A percentile compares a stretch with the other conserved stretches of the same genome.
Evolutionary conservation across 2,888 invertebrate species (phyloP).

Genomic region (Neoascia interrupta): DNA sequence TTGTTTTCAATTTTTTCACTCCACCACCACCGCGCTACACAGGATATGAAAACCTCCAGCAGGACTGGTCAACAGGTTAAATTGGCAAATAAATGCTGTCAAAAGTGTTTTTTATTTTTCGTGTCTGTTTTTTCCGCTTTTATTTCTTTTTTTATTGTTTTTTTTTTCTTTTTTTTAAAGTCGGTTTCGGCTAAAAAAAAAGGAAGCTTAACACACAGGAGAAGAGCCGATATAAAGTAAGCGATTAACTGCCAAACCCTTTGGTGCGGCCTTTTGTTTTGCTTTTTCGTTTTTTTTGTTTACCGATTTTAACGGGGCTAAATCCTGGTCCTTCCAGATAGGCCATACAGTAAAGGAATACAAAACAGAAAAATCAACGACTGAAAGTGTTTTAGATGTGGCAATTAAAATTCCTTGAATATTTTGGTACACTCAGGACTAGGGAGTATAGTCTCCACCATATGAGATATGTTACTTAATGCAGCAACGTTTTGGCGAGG

Average conservation of each 20-base stretch:
- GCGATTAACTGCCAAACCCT: slow-evolving; percentile 60
- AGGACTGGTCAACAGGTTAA: slow-evolving; percentile 56
- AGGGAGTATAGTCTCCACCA: not conserved
- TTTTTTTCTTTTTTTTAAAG: slow-evolving; percentile 26
- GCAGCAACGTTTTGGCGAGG: slow-evolving; percentile 15
- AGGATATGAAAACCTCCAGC: not conserved
- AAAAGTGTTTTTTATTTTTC: slow-evolving; percentile 29
- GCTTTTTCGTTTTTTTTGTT: too few relatives aligned
- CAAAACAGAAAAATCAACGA: not conserved
- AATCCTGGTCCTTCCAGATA: slow-evolving; percentile 17
- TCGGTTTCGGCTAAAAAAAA: slow-evolving; percentile 5
- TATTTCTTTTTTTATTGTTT: not conserved
- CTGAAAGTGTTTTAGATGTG: slow-evolving; percentile 22
- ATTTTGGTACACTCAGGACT: slow-evolving; percentile 9
- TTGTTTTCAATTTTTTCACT: slow-evolving; percentile 34
- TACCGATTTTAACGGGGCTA: slow-evolving; percentile 55
- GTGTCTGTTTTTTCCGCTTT: not conserved
- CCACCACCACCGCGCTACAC: slow-evolving; percentile 8
- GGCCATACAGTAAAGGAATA: not conserved
- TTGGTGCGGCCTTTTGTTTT: too few relatives aligned
- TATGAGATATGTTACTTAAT: not conserved
- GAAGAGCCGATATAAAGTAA: slow-evolving; percentile 52
- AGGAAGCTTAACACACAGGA: slow-evolving; percentile 12
- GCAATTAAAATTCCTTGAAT: slow-evolving; percentile 52
- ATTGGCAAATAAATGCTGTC: slow-evolving; percentile 58